These are phyloP conservation scores for Cylloceria caligata DNA, from an alignment of 2,888 invertebrate species.

Conservation along the genomic window DNA sequence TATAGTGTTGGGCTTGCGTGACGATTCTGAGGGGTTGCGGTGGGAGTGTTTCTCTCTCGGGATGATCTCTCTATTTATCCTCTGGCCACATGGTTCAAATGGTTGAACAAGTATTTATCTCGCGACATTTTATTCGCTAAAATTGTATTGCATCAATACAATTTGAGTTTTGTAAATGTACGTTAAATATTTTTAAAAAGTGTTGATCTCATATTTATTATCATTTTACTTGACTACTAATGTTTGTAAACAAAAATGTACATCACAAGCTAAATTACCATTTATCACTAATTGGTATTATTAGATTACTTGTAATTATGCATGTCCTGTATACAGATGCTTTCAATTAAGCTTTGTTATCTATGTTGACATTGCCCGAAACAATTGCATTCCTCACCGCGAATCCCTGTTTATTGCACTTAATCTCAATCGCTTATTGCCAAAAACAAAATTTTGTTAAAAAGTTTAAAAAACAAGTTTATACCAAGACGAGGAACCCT, in stretches of 20 bases:
- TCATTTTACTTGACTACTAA: background rate
- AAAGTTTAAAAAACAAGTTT: background rate
- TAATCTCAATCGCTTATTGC: background rate
- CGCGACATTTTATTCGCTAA: background rate
- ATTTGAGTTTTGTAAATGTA: background rate
- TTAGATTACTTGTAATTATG: background rate
- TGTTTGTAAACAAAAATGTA: background rate
- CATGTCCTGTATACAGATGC: background rate
- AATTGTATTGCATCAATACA: background rate
- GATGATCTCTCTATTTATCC: background rate
- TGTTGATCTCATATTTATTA: background rate
- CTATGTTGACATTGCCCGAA: background rate
- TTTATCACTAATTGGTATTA: background rate
- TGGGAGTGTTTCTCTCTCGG: constrained; percentile 6
- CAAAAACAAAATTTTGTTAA: background rate
- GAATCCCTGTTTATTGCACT: background rate
- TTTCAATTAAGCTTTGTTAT: background rate
- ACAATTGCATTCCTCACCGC: background rate
- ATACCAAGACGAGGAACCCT: no score
- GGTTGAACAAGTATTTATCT: background rate
- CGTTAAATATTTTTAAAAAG: background rate
- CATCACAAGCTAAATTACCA: background rate
- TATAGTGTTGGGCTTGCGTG: background rate
- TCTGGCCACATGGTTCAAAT: background rate
- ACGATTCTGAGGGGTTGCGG: constrained; percentile 22